A percentile compares a stretch with the other conserved stretches of the same genome.
Conservation (phyloP, 2,113 vertebrate species). For the Leuciscus idus region DNA sequence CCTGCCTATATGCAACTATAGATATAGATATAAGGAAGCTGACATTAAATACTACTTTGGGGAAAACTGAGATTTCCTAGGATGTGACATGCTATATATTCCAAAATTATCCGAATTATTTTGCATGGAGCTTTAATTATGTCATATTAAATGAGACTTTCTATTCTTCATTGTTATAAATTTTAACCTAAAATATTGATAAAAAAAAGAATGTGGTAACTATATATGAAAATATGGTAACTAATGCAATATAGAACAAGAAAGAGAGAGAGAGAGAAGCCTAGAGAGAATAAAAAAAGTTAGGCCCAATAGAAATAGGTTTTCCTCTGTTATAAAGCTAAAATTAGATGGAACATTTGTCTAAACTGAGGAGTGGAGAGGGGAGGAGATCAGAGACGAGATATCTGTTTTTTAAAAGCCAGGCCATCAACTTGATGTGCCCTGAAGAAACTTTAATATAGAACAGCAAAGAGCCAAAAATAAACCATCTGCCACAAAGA, state of each 20-base stretch:
- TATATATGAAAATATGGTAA: neutral
- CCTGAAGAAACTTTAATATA: conserved; percentile 47
- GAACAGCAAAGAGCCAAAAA: conserved; percentile 51
- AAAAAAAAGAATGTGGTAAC: neutral
- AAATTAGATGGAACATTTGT: neutral
- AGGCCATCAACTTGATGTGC: conserved; percentile 45
- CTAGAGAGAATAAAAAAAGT: too few species aligned
- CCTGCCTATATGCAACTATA: neutral
- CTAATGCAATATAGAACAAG: neutral
- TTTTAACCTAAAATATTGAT: neutral
- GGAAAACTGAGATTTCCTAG: neutral
- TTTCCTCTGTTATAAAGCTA: neutral
- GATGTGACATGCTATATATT: too few species aligned
- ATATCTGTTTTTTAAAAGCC: conserved; percentile 40
- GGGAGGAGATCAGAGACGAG: neutral
- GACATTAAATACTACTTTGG: too few species aligned
- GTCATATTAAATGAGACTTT: neutral
- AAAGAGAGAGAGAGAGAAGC: neutral
- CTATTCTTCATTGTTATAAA: neutral
- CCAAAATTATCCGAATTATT: neutral
- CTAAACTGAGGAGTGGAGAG: too few species aligned
- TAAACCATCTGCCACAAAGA: conserved; percentile 53
- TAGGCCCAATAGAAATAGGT: neutral
- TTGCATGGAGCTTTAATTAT: neutral
- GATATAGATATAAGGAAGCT: neutral